Conservation (phyloP, 2,113 vertebrate species). For the Delphinus delphis region DNA sequence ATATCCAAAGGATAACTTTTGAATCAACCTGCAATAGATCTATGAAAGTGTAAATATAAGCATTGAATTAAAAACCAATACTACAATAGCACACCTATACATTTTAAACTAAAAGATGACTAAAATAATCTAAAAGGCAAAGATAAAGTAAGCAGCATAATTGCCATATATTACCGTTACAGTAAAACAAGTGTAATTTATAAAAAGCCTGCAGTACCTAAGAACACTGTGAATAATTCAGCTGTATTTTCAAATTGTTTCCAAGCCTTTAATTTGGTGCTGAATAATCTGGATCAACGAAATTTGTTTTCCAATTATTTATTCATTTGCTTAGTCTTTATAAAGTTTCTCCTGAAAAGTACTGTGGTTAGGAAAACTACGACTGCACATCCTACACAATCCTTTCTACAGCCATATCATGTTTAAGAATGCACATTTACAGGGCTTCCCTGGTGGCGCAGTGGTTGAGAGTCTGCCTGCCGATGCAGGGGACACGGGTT, state of each 20-base stretch:
- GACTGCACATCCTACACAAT: neutral
- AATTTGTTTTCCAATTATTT: neutral
- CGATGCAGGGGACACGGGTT: too few relatives aligned
- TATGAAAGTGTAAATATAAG: neutral
- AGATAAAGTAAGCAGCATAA: neutral
- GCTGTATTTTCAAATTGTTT: neutral
- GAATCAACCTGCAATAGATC: neutral
- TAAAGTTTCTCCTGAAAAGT: neutral
- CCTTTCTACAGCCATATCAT: neutral
- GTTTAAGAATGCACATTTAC: neutral
- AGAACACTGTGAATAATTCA: neutral
- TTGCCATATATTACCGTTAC: neutral
- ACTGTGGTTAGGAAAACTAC: neutral
- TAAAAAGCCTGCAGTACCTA: neutral
- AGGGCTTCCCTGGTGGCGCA: neutral
- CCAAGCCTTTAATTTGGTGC: neutral
- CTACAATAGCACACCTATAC: neutral
- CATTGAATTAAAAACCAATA: neutral
- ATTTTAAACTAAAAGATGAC: neutral
- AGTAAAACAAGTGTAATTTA: neutral
- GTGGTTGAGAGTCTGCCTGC: too few relatives aligned
- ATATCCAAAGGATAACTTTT: neutral
- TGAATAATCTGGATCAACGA: neutral
- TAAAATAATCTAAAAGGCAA: constrained; percentile 1
- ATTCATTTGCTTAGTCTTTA: neutral